phyloP scores from a whole-genome alignment of 2,113 vertebrate genomes.

The Panurus biarmicus region DNA sequence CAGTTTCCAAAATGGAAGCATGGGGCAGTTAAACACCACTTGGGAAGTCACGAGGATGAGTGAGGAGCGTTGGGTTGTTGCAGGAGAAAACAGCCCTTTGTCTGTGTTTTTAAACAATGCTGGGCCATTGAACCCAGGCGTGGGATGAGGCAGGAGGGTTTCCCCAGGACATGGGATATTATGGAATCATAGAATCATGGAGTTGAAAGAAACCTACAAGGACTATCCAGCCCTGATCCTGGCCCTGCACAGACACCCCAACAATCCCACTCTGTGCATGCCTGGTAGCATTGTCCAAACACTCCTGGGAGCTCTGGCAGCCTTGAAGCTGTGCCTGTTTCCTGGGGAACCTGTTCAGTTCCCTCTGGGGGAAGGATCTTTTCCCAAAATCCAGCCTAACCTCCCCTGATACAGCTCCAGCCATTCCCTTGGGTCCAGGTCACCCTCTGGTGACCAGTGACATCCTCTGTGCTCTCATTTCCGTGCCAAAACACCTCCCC shows the following conservation, averaged over 20 bases:
- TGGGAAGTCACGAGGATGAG: not conserved
- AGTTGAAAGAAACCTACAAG: not conserved
- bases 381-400: not conserved
- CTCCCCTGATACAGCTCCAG: not conserved
- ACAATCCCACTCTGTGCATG: not conserved
- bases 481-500: not conserved
- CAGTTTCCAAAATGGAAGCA: not conserved
- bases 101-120: not conserved
- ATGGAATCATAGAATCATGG: not conserved
- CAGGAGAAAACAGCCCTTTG: conserved; percentile 11
- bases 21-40: not conserved
- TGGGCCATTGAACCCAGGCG: not conserved
- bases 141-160: not conserved
- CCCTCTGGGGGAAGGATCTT: not conserved
- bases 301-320: not conserved
- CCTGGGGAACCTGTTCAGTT: not conserved
- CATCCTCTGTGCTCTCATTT: not conserved
- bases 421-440: not conserved
- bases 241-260: not conserved
- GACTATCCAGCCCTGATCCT: not conserved
- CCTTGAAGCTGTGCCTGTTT: accelerated
- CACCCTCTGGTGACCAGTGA: not conserved
- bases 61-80: not conserved
- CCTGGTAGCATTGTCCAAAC: accelerated
- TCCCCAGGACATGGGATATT: not conserved